Evolutionary conservation across 2,113 vertebrate genomes (phyloP).

Genomic region (Natator depressus): DNA sequence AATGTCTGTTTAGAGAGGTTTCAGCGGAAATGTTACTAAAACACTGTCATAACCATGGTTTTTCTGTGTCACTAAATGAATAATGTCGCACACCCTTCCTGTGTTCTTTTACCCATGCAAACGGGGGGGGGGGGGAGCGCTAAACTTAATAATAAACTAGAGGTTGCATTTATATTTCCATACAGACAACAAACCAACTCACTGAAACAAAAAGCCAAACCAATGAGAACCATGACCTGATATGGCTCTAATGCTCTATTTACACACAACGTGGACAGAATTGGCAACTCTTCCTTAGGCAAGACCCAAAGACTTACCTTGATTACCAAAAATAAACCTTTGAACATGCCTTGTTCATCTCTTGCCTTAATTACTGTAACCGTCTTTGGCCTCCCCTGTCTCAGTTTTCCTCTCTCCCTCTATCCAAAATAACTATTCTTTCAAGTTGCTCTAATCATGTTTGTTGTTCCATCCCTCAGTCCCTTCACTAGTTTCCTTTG

Average conservation of each 20-base stretch:
- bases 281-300: not conserved
- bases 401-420: slow-evolving; percentile 24
- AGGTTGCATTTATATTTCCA: slow-evolving; percentile 39
- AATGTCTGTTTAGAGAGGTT: not conserved
- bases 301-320: slow-evolving; percentile 10
- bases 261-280: not conserved
- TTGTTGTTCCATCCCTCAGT: not conserved
- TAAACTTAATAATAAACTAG: slow-evolving; percentile 28
- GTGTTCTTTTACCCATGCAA: slow-evolving; percentile 14
- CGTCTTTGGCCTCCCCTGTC: not conserved
- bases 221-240: not conserved
- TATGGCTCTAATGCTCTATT: not conserved
- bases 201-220: not conserved
- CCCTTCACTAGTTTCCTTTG: not conserved
- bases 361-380: slow-evolving; percentile 15
- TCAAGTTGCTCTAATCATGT: slow-evolving; percentile 48
- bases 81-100: slow-evolving; percentile 57
- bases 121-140: not conserved
- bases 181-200: not conserved
- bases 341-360: not conserved
- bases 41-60: slow-evolving; percentile 8
- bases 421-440: slow-evolving; percentile 16
- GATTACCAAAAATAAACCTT: slow-evolving; percentile 7
- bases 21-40: slow-evolving; percentile 56
- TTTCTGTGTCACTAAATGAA: slow-evolving; percentile 34